Conservation (phyloP, 2,888 invertebrate genomes). For the Deilephila porcellus region DNA sequence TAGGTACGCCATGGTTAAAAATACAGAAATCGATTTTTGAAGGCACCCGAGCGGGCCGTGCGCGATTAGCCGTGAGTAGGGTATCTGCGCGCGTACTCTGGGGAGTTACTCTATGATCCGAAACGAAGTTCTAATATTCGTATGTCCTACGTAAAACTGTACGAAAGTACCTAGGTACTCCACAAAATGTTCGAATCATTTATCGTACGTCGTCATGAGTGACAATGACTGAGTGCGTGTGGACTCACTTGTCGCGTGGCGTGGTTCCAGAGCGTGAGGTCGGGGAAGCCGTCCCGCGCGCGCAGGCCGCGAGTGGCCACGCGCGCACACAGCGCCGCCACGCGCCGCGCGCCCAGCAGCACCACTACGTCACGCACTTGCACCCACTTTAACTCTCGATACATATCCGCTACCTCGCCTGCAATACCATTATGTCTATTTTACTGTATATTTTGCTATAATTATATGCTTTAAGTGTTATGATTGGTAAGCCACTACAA, state of each 20-base stretch:
- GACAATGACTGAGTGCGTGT: neutral
- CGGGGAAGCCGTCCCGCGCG: slow-evolving; percentile 91
- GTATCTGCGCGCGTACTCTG: too few species aligned
- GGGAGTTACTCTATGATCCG: too few species aligned
- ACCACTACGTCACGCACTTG: slow-evolving; percentile 70
- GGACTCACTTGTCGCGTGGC: slow-evolving; percentile 73
- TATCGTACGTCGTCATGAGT: too few species aligned
- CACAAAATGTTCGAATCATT: too few species aligned
- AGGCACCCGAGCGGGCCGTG: too few species aligned
- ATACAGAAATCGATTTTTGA: too few species aligned
- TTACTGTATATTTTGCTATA: neutral
- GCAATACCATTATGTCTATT: slow-evolving; percentile 29
- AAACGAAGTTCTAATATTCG: too few species aligned
- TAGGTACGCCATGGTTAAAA: too few species aligned
- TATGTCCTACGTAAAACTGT: too few species aligned
- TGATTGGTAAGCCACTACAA: too few species aligned
- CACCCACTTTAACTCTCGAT: slow-evolving; percentile 53
- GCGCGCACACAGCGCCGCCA: slow-evolving; percentile 85
- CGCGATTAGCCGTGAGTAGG: too few species aligned
- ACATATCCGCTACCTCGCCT: slow-evolving; percentile 65
- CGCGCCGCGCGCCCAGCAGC: slow-evolving; percentile 74
- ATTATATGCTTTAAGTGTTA: neutral
- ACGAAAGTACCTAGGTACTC: too few species aligned
- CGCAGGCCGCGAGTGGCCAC: slow-evolving; percentile 85
- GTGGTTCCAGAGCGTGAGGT: slow-evolving; percentile 91